Percentiles rank a stretch among this genome's conserved stretches.
phyloP scores from a whole-genome alignment of 2,888 invertebrate species.

The Leptopterna dolabrata region DNA sequence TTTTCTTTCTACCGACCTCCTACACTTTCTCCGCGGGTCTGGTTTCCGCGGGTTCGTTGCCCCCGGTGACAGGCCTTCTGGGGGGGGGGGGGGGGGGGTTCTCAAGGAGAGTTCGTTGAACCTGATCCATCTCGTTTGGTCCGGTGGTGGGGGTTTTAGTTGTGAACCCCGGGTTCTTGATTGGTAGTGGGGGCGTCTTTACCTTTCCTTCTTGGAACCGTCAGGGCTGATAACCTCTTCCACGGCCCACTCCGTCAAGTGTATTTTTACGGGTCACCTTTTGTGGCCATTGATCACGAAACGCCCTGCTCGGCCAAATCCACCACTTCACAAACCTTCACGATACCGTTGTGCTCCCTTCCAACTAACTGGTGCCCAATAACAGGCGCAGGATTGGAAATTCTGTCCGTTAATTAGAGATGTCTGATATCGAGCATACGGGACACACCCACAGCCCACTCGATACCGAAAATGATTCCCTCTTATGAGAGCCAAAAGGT shows the following conservation, averaged over 20 bases:
- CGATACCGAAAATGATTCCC: no score
- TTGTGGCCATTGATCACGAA: not conserved
- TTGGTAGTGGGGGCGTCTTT: not conserved
- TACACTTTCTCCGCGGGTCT: slow-evolving; percentile 16
- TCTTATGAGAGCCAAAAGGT: no score
- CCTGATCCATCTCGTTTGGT: not conserved
- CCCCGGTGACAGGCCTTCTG: not conserved
- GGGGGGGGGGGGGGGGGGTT: not conserved
- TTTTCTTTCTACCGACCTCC: not conserved
- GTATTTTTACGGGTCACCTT: slow-evolving; percentile 22
- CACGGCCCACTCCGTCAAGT: slow-evolving; percentile 5
- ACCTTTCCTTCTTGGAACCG: slow-evolving; percentile 22
- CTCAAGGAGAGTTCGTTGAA: not conserved
- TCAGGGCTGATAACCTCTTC: not conserved
- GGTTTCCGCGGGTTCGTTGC: slow-evolving; percentile 12
- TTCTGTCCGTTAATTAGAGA: no score
- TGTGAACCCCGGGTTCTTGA: no score
- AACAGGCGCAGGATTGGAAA: no score
- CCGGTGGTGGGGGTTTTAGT: not conserved
- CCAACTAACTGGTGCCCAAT: no score
- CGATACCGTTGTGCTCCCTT: no score
- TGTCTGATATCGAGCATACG: no score
- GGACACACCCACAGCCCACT: no score
- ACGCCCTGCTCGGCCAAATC: no score
- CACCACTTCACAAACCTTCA: no score